Evolutionary conservation across 2,113 vertebrate species (phyloP).

Genomic region (Dromas ardeola): DNA sequence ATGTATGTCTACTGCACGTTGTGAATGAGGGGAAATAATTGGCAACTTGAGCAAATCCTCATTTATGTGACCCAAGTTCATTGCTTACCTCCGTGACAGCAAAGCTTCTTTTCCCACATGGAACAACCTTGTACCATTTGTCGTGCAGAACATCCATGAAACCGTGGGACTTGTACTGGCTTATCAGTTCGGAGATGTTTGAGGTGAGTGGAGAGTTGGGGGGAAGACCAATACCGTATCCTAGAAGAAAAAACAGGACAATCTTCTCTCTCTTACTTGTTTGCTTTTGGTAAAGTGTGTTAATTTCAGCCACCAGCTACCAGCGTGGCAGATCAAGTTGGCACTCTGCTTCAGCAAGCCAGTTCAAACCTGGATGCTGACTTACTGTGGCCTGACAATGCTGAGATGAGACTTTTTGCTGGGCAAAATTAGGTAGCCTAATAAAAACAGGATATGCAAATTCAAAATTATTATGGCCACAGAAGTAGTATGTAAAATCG

Average conservation of each 20-base stretch:
- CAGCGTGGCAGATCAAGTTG: neutral
- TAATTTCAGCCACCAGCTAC: neutral
- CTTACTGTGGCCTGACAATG: neutral
- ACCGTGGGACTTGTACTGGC: conserved; percentile 97
- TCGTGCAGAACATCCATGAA: conserved; percentile 98
- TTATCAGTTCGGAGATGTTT: conserved; percentile 95
- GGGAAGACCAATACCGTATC: conserved; percentile 97
- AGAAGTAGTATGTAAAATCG: neutral
- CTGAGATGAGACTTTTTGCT: neutral
- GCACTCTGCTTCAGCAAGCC: neutral
- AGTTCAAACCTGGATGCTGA: neutral
- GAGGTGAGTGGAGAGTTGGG: conserved; percentile 93
- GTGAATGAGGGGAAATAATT: neutral
- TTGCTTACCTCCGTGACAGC: conserved; percentile 90
- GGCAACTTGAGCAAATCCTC: neutral
- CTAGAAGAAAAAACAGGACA: conserved; percentile 70
- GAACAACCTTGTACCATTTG: conserved; percentile 99
- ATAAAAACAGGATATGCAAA: neutral
- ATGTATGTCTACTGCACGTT: neutral
- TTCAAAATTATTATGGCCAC: neutral
- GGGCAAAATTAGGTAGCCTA: neutral
- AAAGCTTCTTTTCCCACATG: conserved; percentile 96
- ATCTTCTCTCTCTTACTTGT: neutral
- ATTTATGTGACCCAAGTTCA: neutral
- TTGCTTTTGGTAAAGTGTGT: neutral